Evolutionary conservation across 2,113 vertebrate species (phyloP).

Genomic region (Lynx canadensis): DNA sequence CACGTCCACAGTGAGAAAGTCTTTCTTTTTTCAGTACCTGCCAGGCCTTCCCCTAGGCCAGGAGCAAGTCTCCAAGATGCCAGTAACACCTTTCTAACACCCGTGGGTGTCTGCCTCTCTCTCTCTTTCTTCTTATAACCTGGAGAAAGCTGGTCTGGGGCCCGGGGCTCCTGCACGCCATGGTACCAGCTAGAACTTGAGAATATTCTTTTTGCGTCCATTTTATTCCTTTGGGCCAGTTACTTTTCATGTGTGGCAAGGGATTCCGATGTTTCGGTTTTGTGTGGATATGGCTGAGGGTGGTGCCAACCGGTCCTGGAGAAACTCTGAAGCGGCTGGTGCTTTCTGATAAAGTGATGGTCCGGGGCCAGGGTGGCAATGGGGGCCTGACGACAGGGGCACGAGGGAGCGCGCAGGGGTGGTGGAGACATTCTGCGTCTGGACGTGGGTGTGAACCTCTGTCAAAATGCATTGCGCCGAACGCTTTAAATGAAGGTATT

Average conservation of each 20-base stretch:
- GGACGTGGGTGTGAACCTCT: background rate
- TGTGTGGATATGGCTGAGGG: background rate
- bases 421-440: background rate
- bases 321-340: background rate
- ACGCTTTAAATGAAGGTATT: background rate
- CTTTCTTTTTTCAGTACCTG: background rate
- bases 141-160: background rate
- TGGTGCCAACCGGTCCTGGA: background rate
- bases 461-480: background rate
- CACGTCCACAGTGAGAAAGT: background rate
- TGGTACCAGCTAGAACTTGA: background rate
- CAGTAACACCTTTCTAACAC: background rate
- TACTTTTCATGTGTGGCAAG: background rate
- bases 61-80: background rate
- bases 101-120: background rate
- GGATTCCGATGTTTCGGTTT: background rate
- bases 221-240: background rate
- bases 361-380: background rate
- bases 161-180: background rate
- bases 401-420: accelerated
- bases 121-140: background rate
- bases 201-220: background rate
- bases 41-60: background rate
- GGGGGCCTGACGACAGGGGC: background rate
- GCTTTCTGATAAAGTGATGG: background rate